Evolutionary conservation across 2,113 vertebrate species (phyloP).

Genomic region (Reinhardtius hippoglossoides): DNA sequence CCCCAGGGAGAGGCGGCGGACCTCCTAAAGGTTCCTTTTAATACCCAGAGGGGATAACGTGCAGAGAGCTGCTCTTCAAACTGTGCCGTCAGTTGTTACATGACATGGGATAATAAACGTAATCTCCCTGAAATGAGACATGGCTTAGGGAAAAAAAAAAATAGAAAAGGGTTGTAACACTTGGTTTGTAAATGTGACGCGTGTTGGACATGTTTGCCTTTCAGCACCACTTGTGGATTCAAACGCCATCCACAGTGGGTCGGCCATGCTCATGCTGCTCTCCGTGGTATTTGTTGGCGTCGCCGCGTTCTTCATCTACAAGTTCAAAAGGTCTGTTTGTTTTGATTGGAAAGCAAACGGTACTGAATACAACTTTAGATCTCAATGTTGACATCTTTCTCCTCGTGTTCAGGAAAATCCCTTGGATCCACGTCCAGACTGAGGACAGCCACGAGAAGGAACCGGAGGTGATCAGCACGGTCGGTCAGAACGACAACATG

Average conservation of each 20-base stretch:
- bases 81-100: constrained; percentile 15
- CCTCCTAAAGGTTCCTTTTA: constrained; percentile 60
- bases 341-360: background rate
- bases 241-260: constrained; percentile 90
- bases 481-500: constrained; percentile 90
- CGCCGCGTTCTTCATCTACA: constrained; percentile 96
- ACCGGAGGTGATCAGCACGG: constrained; percentile 94
- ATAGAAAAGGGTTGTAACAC: constrained; percentile 1
- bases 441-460: constrained; percentile 96
- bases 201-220: constrained; percentile 29
- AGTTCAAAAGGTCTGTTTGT: constrained; percentile 92
- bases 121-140: constrained; percentile 33
- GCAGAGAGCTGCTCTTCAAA: constrained; percentile 39
- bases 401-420: constrained; percentile 88
- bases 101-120: constrained; percentile 42
- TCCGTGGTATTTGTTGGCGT: constrained; percentile 92
- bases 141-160: background rate
- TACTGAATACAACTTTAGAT: background rate
- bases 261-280: constrained; percentile 92
- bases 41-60: constrained; percentile 48
- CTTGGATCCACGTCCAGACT: constrained; percentile 96
- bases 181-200: background rate
- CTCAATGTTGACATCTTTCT: background rate
- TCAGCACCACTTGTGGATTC: constrained; percentile 92
- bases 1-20: constrained; percentile 46